A percentile compares a stretch with the other conserved stretches of the same genome.
These are phyloP conservation scores for Heterodera schachtii DNA, from an alignment of 1,140 invertebrate genomes.

Conservation along the genomic window DNA sequence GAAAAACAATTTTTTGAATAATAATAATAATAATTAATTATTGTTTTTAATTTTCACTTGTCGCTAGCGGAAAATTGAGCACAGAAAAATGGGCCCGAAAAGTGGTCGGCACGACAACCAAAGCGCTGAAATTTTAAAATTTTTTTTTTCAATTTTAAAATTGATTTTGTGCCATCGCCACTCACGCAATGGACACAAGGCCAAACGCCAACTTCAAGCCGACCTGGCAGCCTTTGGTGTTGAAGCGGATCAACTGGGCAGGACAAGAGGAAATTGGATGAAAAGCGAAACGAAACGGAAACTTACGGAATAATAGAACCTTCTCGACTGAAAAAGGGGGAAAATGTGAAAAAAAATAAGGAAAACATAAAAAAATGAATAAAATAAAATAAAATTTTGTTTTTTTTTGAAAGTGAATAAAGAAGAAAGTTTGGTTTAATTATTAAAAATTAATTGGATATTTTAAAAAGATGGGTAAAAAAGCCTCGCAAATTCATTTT, in stretches of 20 bases:
- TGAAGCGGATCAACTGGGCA: conserved; percentile 6
- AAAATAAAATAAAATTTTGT: too few relatives aligned
- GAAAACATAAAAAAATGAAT: too few relatives aligned
- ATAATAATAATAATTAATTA: not conserved
- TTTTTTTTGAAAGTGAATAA: too few relatives aligned
- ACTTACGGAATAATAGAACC: not conserved
- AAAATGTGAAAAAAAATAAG: not conserved
- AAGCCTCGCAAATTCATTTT: too few relatives aligned
- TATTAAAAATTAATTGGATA: too few relatives aligned
- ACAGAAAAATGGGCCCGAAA: conserved; percentile 31
- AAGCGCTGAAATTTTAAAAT: too few relatives aligned
- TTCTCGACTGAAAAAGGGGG: not conserved
- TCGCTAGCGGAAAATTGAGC: conserved; percentile 7
- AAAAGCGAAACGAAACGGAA: not conserved
- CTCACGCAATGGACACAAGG: conserved; percentile 20
- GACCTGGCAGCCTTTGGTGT: not conserved
- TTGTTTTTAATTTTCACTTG: not conserved
- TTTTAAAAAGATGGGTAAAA: too few relatives aligned
- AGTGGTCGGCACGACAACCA: conserved; percentile 3
- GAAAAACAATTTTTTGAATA: too few relatives aligned
- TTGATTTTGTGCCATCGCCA: too few relatives aligned
- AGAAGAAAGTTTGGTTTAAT: too few relatives aligned
- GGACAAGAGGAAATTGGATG: too few relatives aligned
- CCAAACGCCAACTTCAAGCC: not conserved
- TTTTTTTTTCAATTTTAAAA: too few relatives aligned